Conservation (phyloP, 2,888 invertebrate genomes). For the Myopa testacea region DNA sequence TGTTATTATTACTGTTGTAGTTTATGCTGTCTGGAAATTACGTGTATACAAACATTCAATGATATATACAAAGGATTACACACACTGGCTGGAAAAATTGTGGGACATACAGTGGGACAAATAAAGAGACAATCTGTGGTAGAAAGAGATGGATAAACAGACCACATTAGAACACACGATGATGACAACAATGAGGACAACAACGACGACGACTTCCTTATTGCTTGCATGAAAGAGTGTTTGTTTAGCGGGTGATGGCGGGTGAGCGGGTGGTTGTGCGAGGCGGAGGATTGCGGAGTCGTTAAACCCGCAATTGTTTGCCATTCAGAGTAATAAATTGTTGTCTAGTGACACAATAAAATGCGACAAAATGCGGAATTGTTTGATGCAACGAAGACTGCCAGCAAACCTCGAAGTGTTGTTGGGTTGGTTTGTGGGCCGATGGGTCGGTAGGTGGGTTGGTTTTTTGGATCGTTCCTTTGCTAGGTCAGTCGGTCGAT, state of each 20-base stretch:
- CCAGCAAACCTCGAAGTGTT: slow-evolving; percentile 14
- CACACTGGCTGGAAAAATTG: too few relatives aligned
- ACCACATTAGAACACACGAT: too few relatives aligned
- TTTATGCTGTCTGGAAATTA: too few relatives aligned
- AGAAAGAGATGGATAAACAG: too few relatives aligned
- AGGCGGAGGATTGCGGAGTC: background rate
- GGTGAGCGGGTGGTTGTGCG: background rate
- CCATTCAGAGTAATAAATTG: slow-evolving; percentile 35
- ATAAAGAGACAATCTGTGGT: too few relatives aligned
- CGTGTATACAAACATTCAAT: too few relatives aligned
- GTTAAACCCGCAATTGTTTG: slow-evolving; percentile 22
- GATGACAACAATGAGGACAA: too few relatives aligned
- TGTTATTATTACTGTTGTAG: too few relatives aligned
- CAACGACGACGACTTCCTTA: too few relatives aligned
- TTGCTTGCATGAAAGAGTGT: too few relatives aligned
- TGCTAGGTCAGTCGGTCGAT: background rate
- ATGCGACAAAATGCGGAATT: slow-evolving; percentile 29
- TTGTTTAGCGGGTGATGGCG: background rate
- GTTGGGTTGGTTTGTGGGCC: background rate
- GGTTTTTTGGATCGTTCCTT: background rate
- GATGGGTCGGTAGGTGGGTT: background rate
- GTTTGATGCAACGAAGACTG: slow-evolving; percentile 9
- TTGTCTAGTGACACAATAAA: slow-evolving; percentile 34
- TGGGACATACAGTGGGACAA: too few relatives aligned
- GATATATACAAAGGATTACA: too few relatives aligned